Percentiles rank a stretch among this genome's conserved stretches.
Evolutionary conservation across 2,797 vertebrate genomes (phyloP).

Genomic region (Rhodeus uyekii): DNA sequence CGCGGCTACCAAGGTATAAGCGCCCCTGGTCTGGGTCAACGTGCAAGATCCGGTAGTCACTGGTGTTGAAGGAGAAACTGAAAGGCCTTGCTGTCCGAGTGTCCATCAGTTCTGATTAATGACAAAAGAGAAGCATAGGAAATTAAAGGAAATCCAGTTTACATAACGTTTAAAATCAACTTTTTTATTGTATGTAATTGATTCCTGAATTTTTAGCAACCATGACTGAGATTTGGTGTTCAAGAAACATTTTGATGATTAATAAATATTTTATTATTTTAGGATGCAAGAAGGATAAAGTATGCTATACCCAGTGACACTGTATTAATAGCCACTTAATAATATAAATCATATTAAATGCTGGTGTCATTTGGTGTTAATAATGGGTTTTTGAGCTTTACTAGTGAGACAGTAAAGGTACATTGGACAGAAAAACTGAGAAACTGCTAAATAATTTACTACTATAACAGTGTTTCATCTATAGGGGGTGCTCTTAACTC

Average conservation of each 20-base stretch:
- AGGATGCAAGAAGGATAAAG: neutral
- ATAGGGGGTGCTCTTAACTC: conserved; percentile 8
- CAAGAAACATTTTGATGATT: neutral
- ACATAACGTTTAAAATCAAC: neutral
- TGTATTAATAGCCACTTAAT: neutral
- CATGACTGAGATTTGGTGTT: neutral
- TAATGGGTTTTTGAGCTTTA: neutral
- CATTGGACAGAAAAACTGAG: neutral
- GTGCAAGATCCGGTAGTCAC: conserved; percentile 84
- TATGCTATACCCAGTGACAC: too few relatives aligned
- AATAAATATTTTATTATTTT: too few relatives aligned
- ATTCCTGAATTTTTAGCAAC: neutral
- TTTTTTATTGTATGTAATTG: neutral
- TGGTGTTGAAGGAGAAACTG: conserved; percentile 87
- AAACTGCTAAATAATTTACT: neutral
- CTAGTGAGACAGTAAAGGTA: neutral
- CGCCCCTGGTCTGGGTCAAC: conserved; percentile 89
- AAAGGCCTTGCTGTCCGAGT: conserved; percentile 82
- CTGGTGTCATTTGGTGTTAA: neutral
- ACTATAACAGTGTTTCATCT: neutral
- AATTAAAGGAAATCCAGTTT: neutral
- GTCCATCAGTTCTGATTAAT: conserved; percentile 80
- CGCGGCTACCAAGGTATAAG: conserved; percentile 84
- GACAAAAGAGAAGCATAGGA: neutral
- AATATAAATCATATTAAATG: neutral